Conservation (phyloP, 2,888 invertebrate species). For the Entomobrya proxima region DNA sequence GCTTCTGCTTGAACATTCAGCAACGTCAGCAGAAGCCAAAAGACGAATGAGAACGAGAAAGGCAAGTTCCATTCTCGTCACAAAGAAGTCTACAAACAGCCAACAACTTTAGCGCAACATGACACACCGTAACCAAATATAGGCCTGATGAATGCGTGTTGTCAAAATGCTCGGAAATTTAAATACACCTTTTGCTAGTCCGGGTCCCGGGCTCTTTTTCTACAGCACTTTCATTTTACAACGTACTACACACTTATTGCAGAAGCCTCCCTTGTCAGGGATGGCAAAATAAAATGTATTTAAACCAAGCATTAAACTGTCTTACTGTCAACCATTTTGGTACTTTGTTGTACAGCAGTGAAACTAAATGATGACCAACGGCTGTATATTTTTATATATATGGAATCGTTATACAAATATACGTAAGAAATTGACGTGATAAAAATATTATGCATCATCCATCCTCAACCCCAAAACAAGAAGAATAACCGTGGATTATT, state of each 20-base stretch:
- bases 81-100: background rate
- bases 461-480: background rate
- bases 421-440: background rate
- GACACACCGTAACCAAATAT: background rate
- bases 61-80: background rate
- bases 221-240: background rate
- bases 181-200: constrained; percentile 14
- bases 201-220: background rate
- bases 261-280: background rate
- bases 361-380: background rate
- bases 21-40: too few species aligned
- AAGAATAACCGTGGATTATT: constrained; percentile 17
- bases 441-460: background rate
- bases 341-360: background rate
- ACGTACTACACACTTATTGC: background rate
- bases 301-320: background rate
- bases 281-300: too few species aligned
- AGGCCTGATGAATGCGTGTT: background rate
- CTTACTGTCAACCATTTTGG: background rate
- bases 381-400: background rate
- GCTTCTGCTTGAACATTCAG: too few species aligned
- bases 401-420: background rate
- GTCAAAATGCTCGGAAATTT: background rate
- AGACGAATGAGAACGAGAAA: constrained; percentile 6
- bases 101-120: background rate